A percentile compares a stretch with the other conserved stretches of the same genome.
Evolutionary conservation across 2,113 vertebrate species (phyloP).

Genomic region (Carollia perspicillata): DNA sequence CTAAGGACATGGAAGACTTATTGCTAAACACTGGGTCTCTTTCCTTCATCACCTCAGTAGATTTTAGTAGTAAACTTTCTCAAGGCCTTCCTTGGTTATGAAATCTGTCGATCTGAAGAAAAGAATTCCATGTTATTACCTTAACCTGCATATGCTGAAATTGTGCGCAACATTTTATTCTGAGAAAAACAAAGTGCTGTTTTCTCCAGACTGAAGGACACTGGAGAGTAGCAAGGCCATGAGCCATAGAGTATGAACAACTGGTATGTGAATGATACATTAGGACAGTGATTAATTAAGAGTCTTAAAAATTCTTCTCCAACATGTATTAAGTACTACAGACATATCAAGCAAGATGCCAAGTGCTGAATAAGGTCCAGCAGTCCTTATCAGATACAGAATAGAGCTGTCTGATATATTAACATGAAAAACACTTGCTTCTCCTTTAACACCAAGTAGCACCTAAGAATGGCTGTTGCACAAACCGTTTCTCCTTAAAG

Average conservation of each 20-base stretch:
- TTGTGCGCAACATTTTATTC: not conserved
- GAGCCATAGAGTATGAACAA: not conserved
- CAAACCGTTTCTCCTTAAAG: not conserved
- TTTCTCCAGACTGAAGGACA: conserved; percentile 28
- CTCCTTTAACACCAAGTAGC: conserved; percentile 37
- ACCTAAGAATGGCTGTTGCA: conserved; percentile 28
- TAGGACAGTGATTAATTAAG: not conserved
- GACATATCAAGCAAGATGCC: not conserved
- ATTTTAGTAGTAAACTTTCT: conserved; percentile 35
- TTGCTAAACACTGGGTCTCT: not conserved
- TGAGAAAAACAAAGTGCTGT: conserved; percentile 29
- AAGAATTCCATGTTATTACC: not conserved
- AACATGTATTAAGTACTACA: not conserved
- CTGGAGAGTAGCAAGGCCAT: not conserved
- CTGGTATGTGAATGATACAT: not conserved
- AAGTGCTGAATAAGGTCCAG: not conserved
- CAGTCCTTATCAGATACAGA: not conserved
- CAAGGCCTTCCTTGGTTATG: conserved; percentile 4
- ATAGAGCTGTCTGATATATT: not conserved
- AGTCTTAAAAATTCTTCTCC: not conserved
- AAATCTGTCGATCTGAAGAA: conserved; percentile 4
- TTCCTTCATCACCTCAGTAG: not conserved
- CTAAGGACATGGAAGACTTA: conserved; percentile 10
- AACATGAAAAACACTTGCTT: not conserved
- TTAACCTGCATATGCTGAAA: conserved; percentile 28